Base-by-base conservation (phyloP, 2,888 invertebrate genomes). In the Tricholauxania praeusta region DNA sequence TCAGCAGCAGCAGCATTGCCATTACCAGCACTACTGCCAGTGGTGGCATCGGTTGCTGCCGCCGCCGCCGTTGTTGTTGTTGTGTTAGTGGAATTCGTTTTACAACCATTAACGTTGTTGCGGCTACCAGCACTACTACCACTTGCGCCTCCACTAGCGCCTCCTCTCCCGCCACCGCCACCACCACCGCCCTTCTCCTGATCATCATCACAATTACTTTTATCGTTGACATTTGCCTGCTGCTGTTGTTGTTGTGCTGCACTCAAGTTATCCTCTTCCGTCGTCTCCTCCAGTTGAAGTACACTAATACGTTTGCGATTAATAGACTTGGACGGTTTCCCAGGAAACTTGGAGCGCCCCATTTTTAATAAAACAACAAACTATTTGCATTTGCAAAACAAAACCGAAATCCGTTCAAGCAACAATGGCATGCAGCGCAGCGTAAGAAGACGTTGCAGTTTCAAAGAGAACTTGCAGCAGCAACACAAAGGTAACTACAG, bases 221-320 rank as follows among this genome's bases (percentile, higher is more conserved):
- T 74, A 51, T 71, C 70, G 32, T 71, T 74, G 52, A 65, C 74
- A 63, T 74, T 75, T 17, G 64, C n/a, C 28, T 62, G 70, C 28
- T 62, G 69, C 66, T 55, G 75, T 67, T 62, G 70, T 79, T 78
- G 72, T 76, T 77, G 57, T 71, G 76, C 57, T 72, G 75, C 52
- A 49, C 69, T 62, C 51, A 51, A 49, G 51, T 63, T 70, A 22
- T 70, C 70, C 65, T 65, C 60, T 52, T 64, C 57, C 32, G 67
- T 17, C 64, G 70, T 53, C 53, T 70, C 70, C 53, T 63, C 70
- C 62, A 70, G 62, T 80, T 86, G 83, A 70, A 94, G 89, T 87
- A 94, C 93, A 89, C 93, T 94, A 85, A 94, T 91, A 88, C 94
- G 92, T 88, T 93, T 94, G 90, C 93, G 92, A 89, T 93, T 93